Conservation (phyloP, 2,888 invertebrate species). For the Poecilobothrus nobilitatus region DNA sequence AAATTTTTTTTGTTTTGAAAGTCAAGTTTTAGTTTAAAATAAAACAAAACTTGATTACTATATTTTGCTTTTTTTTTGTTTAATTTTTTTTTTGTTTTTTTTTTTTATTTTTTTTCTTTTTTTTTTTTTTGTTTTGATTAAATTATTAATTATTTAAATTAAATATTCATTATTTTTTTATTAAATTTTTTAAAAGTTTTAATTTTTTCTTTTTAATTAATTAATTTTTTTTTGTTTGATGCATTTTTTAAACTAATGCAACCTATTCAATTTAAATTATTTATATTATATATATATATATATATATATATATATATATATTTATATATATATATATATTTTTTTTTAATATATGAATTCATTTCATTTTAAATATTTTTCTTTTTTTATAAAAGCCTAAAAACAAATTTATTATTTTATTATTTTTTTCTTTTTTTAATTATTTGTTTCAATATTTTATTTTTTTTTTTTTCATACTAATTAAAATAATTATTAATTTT, state of each 20-base stretch:
- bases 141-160: no score
- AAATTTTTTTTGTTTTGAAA: no score
- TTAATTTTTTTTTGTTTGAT: not conserved
- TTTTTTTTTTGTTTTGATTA: no score
- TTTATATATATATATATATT: slow-evolving; percentile 16
- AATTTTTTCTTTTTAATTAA: not conserved
- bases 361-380: slow-evolving; percentile 8
- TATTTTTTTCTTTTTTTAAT: slow-evolving; percentile 19
- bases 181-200: not conserved
- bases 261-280: not conserved
- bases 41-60: no score
- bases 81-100: no score
- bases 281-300: slow-evolving; percentile 18
- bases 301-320: slow-evolving; percentile 17
- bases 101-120: no score
- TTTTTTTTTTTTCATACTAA: slow-evolving; percentile 11
- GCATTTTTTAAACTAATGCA: not conserved
- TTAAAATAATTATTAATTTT: slow-evolving; percentile 9
- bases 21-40: no score
- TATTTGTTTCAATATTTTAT: slow-evolving; percentile 18
- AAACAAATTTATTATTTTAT: slow-evolving; percentile 12
- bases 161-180: no score
- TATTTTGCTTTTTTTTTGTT: no score
- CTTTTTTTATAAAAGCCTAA: slow-evolving; percentile 8
- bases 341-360: not conserved